Evolutionary conservation across 2,113 vertebrate genomes (phyloP), one percentile per base, ranked within the genome.

Genomic region (Hippocampus barbouri): DNA sequence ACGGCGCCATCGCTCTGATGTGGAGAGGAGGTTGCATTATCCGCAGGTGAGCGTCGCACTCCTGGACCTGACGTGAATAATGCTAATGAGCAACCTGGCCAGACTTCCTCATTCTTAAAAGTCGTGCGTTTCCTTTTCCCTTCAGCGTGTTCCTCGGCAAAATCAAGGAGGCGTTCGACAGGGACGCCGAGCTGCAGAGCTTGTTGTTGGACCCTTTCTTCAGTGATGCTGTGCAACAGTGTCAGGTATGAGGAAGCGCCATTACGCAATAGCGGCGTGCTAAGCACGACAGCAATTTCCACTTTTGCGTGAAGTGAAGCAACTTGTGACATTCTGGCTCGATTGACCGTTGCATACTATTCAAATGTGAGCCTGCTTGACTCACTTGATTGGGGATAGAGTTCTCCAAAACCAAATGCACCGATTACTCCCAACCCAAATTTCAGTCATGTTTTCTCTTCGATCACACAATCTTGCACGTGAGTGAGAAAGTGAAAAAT

Each of bases 21-120:
- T 99, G 97, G 97, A 88, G 97, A 75, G 97, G 97, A 49, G 97
- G 97, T 85, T 99, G 97, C 91, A 99, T 99, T 86, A 99, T 99
- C 83, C 89, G 97, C 41, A 99, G 97, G 97, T 98, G 75, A 79
- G 0, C 56, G 62, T 49, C 6, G 8, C 25, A n/a, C n/a, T 16
- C 9, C 38, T 18, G 30, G 11, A 0, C 20, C 18, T 7, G 6
- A 0, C 20, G 20, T 8, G 51, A 18, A 16, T 16, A 53, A n/a
- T n/a, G 53, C 8, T n/a, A 2, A 59, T 15, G 7, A 34, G 25
- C 2, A 61, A 27, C 14, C 18, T 30, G 25, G 7, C 12, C 57
- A 30, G 11, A 12, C 11, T 27, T n/a, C 8, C n/a, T 56, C 56
- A 27, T 25, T 27, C 23, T 41, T 56, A 38, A 34, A 23, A 34